A percentile compares a stretch with the other conserved stretches of the same genome.
These are phyloP conservation scores for Phalangium opilio DNA, from an alignment of 2,888 invertebrate genomes.

Conservation along the genomic window DNA sequence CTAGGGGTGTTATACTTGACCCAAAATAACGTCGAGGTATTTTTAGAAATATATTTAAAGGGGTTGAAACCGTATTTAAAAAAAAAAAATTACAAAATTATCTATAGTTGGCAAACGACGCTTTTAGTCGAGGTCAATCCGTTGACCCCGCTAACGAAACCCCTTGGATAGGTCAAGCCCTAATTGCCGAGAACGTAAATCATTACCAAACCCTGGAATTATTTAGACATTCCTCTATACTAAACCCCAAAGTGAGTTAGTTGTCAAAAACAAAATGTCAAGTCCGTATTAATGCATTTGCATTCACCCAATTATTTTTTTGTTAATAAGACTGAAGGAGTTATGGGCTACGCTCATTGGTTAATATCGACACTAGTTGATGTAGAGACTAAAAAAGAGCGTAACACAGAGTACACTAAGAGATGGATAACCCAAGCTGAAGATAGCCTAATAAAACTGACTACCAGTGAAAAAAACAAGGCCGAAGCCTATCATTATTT, in stretches of 20 bases:
- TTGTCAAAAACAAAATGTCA: background rate
- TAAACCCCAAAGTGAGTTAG: constrained; percentile 48
- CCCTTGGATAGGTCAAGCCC: constrained; percentile 79
- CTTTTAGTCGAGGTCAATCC: constrained; percentile 73
- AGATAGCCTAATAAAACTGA: constrained; percentile 62
- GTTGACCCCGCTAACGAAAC: constrained; percentile 67
- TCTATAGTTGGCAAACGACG: constrained; percentile 60
- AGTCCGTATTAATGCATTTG: no score
- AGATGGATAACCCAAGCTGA: constrained; percentile 63
- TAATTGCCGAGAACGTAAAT: constrained; percentile 65
- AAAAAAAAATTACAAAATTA: no score
- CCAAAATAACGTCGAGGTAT: constrained; percentile 27
- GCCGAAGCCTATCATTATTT: constrained; percentile 53
- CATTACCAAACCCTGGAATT: constrained; percentile 68
- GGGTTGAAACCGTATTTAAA: no score
- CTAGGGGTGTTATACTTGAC: constrained; percentile 33
- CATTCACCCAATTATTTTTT: no score
- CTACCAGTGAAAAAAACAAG: constrained; percentile 44
- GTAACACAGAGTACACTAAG: constrained; percentile 41
- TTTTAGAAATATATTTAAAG: background rate
- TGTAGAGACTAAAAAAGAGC: constrained; percentile 30
- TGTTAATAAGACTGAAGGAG: constrained; percentile 51
- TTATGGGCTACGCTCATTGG: constrained; percentile 70
- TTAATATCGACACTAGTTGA: constrained; percentile 52
- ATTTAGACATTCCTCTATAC: constrained; percentile 69